A percentile compares a stretch with the other conserved stretches of the same genome.
These are phyloP conservation scores for Microtus pennsylvanicus DNA, from an alignment of 2,113 vertebrate species.

Conservation along the genomic window DNA sequence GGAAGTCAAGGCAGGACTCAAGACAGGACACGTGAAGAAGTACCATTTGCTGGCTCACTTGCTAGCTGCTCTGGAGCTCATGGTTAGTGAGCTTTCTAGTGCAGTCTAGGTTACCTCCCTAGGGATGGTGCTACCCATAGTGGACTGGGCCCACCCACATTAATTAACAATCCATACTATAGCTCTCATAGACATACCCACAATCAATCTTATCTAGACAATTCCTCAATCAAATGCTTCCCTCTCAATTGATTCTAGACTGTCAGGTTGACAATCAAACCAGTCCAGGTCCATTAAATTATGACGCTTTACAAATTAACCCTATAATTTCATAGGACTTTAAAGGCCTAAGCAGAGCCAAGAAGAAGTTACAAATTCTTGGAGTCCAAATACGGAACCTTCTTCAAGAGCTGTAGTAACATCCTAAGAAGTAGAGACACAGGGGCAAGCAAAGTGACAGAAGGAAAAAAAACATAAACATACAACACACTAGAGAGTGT, in stretches of 20 bases:
- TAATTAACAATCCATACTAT: not conserved
- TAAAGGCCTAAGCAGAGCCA: not conserved
- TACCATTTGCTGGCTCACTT: not conserved
- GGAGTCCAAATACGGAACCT: not conserved
- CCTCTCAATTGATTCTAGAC: not conserved
- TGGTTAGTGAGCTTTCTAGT: not conserved
- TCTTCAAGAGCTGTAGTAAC: not conserved
- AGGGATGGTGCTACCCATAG: not conserved
- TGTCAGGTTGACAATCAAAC: not conserved
- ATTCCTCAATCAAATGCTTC: not conserved
- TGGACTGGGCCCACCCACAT: not conserved
- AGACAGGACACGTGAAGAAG: not conserved
- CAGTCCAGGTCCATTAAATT: not conserved
- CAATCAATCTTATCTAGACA: not conserved
- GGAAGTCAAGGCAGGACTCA: not conserved
- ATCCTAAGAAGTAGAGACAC: not conserved
- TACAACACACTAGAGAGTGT: not conserved
- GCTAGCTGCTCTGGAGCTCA: not conserved
- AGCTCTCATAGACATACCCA: not conserved
- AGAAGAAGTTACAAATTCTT: not conserved
- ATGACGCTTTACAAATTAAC: not conserved
- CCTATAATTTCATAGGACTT: not conserved
- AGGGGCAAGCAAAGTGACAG: not conserved
- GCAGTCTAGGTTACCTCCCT: not conserved
- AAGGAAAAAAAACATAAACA: not conserved